These are phyloP conservation scores for Xylota sylvarum DNA, from an alignment of 2,888 invertebrate species.

Conservation along the genomic window DNA sequence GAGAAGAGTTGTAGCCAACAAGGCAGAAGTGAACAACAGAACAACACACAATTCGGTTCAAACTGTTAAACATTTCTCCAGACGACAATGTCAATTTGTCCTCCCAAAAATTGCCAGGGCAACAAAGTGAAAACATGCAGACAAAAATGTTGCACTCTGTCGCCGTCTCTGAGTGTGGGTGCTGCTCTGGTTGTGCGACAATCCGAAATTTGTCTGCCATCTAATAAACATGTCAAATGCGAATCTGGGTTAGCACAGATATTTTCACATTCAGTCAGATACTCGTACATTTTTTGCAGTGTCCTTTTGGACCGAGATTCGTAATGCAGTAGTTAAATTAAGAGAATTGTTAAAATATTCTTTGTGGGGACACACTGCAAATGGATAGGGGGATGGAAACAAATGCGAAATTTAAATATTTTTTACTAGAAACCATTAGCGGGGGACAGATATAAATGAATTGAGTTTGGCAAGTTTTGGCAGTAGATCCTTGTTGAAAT, in stretches of 20 bases:
- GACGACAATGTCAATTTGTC: constrained; percentile 54
- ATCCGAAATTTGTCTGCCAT: constrained; percentile 40
- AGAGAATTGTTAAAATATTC: constrained; percentile 31
- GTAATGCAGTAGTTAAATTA: constrained; percentile 33
- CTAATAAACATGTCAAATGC: constrained; percentile 52
- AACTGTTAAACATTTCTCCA: constrained; percentile 12
- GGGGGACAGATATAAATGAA: constrained; percentile 19
- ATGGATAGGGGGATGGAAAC: constrained; percentile 6
- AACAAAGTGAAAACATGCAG: constrained; percentile 26
- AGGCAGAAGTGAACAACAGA: constrained; percentile 1
- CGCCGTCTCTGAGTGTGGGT: neutral
- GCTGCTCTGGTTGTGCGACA: constrained; percentile 16
- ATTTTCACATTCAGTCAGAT: constrained; percentile 7
- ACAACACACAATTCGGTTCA: constrained; percentile 14
- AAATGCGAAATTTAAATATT: constrained; percentile 16
- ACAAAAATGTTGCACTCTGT: constrained; percentile 15
- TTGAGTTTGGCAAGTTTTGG: constrained; percentile 2
- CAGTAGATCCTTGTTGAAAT: neutral
- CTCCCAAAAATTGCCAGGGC: constrained; percentile 2
- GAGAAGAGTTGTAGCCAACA: constrained; percentile 26
- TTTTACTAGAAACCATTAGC: neutral
- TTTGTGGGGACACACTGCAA: constrained; percentile 15
- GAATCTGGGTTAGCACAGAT: constrained; percentile 55
- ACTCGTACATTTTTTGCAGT: neutral
- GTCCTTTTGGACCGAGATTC: neutral